Base-by-base conservation (phyloP, 1,140 invertebrate species). In the Trachymyrmex septentrionalis region DNA sequence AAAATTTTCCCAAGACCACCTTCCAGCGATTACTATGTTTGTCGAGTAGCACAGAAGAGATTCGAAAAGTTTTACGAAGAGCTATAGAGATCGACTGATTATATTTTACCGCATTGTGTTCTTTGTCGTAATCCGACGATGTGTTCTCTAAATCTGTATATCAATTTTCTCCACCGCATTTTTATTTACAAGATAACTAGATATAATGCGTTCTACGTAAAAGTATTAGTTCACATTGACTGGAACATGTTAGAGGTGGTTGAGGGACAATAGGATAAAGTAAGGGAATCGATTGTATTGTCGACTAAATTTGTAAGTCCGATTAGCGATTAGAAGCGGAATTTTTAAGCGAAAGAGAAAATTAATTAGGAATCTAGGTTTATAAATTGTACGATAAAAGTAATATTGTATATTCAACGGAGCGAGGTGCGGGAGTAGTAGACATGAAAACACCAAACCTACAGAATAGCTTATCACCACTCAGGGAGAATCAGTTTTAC, bases 401-500 rank as follows among this genome's bases (percentile, higher is more conserved):
- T 81, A 55, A 82, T 57, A 67, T 64, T 57, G 71, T 73, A 73
- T 90, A 77, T 64, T 80, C 34, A 44, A 85, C 38, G 27, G 38
- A 90, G 66, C 66, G 21, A 69, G 9, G 50, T 30, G 16, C 9
- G 48, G 7, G 76, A 73, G 27, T 48, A 48, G 59, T 91, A 76
- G 67, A 80, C 59, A 80, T 69, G 81, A 87, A 76, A 87, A 89
- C 89, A 92, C 78, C 84, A 89, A 91, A 91, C 78, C 72, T 88
- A 82, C 86, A 86, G 69, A 66, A 87, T 93, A 91, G 92, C 90
- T 90, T 92, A 91, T 90, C 73, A 90, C 87, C 88, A 93, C 93
- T 94, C 93, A 94, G 93, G 93, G 92, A 94, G 78, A 86, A 92
- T 92, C 89, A 78, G 90, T 92, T 93, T 90, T 92, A 86, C 81